Percentiles rank a stretch among this genome's conserved stretches.
Evolutionary conservation across 2,888 invertebrate species (phyloP).

Genomic region (Drosophila anomalata): DNA sequence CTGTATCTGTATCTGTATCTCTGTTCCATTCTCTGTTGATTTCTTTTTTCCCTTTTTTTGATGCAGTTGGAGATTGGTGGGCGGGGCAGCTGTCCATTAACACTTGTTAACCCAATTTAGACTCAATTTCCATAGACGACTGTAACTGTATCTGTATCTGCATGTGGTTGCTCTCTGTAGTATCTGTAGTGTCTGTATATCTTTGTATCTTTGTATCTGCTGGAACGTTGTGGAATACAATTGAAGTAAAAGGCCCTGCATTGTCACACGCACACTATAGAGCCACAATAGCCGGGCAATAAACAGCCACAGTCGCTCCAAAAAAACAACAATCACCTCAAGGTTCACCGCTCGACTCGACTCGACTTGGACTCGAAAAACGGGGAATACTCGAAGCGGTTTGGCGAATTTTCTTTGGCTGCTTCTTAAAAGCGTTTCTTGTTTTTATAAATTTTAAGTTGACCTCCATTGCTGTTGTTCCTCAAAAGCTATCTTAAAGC

Average conservation of each 20-base stretch:
- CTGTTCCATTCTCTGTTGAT: too few relatives aligned
- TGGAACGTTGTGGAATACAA: slow-evolving; percentile 53
- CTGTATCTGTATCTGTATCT: too few relatives aligned
- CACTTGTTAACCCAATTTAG: slow-evolving; percentile 80
- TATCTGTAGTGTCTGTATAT: slow-evolving; percentile 13
- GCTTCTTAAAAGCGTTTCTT: slow-evolving; percentile 48
- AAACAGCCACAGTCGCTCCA: slow-evolving; percentile 58
- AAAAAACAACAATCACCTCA: slow-evolving; percentile 53
- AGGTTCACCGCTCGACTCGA: slow-evolving; percentile 56
- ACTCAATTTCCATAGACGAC: slow-evolving; percentile 76
- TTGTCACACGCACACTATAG: slow-evolving; percentile 58
- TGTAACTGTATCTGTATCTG: slow-evolving; percentile 11
- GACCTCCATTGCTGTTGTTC: slow-evolving; percentile 68
- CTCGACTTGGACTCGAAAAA: slow-evolving; percentile 9
- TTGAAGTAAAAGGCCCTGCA: slow-evolving; percentile 64
- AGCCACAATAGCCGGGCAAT: slow-evolving; percentile 35
- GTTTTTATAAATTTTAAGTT: slow-evolving; percentile 34
- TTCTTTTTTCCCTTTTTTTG: slow-evolving; percentile 21
- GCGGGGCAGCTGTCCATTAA: slow-evolving; percentile 73
- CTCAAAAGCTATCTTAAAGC: slow-evolving; percentile 11
- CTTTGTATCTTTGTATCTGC: slow-evolving; percentile 28
- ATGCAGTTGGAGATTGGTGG: slow-evolving; percentile 37
- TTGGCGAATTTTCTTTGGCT: slow-evolving; percentile 60
- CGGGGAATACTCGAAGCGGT: slow-evolving; percentile 4
- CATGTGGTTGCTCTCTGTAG: slow-evolving; percentile 1